Evolutionary conservation across 2,888 invertebrate species (phyloP).

Genomic region (Erpobdella octoculata): DNA sequence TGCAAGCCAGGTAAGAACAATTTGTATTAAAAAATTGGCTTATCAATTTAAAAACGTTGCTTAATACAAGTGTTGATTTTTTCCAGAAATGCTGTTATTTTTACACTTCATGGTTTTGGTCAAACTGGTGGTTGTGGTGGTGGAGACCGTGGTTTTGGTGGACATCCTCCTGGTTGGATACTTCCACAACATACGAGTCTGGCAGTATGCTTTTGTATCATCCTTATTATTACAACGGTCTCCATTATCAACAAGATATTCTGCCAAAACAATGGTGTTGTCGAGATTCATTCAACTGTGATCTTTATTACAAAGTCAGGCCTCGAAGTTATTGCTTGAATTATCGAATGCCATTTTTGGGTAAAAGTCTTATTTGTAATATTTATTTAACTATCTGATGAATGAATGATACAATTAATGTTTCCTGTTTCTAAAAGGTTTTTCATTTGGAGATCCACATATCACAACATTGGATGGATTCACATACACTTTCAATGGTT

Average conservation of each 20-base stretch:
- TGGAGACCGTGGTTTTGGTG: conserved; percentile 13
- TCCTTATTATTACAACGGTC: conserved; percentile 14
- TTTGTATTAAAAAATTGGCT: no score
- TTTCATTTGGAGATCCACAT: conserved; percentile 30
- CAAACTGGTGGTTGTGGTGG: conserved; percentile 15
- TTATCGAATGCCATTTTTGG: conserved; percentile 22
- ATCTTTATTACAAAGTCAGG: conserved; percentile 27
- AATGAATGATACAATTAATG: background rate
- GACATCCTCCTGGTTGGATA: conserved; percentile 22
- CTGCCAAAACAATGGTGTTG: conserved; percentile 28
- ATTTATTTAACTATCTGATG: no score
- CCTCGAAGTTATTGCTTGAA: conserved; percentile 11
- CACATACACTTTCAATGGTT: conserved; percentile 28
- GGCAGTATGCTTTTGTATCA: conserved; percentile 24
- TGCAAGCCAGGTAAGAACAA: no score
- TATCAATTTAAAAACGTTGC: no score
- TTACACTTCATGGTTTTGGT: conserved; percentile 9
- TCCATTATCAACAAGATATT: conserved; percentile 2
- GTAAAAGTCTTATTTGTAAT: no score
- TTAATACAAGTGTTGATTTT: background rate
- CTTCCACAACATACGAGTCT: background rate
- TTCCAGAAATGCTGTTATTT: conserved; percentile 27
- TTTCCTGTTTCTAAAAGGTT: background rate
- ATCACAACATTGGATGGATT: conserved; percentile 28
- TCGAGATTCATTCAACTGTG: conserved; percentile 22